These are phyloP conservation scores for Otis tarda DNA, from an alignment of 2,113 vertebrate species.

Conservation along the genomic window DNA sequence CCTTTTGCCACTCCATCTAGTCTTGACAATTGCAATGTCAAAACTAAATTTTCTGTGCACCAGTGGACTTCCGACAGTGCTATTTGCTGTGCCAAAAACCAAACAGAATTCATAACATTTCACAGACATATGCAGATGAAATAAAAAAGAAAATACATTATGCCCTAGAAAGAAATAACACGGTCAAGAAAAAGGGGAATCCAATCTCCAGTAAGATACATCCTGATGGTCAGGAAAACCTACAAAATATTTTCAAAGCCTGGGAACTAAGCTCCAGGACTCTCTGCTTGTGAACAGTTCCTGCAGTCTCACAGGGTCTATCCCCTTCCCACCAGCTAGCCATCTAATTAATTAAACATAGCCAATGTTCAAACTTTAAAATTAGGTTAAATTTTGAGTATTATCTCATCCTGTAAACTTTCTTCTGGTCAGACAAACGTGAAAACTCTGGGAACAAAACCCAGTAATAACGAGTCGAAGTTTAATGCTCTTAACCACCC, in stretches of 20 bases:
- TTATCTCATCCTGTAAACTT: neutral
- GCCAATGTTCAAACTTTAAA: neutral
- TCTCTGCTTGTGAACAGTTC: neutral
- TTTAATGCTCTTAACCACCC: neutral
- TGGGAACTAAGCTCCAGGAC: neutral
- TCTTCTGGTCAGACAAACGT: neutral
- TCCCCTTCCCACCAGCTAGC: neutral
- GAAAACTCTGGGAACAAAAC: neutral
- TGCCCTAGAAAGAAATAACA: neutral
- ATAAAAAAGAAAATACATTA: neutral
- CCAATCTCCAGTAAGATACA: neutral
- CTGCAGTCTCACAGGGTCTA: neutral
- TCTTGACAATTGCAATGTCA: neutral
- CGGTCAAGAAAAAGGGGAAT: neutral
- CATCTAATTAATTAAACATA: neutral
- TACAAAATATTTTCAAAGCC: neutral
- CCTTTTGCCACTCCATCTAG: neutral
- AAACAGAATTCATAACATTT: neutral
- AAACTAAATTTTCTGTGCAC: neutral
- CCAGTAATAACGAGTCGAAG: neutral
- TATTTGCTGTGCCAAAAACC: neutral
- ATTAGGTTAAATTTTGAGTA: neutral
- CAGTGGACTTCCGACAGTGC: fast-evolving
- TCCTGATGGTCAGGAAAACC: neutral
- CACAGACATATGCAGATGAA: neutral